These are phyloP conservation scores for Orchestes rusci DNA, from an alignment of 2,888 invertebrate species.

Conservation along the genomic window DNA sequence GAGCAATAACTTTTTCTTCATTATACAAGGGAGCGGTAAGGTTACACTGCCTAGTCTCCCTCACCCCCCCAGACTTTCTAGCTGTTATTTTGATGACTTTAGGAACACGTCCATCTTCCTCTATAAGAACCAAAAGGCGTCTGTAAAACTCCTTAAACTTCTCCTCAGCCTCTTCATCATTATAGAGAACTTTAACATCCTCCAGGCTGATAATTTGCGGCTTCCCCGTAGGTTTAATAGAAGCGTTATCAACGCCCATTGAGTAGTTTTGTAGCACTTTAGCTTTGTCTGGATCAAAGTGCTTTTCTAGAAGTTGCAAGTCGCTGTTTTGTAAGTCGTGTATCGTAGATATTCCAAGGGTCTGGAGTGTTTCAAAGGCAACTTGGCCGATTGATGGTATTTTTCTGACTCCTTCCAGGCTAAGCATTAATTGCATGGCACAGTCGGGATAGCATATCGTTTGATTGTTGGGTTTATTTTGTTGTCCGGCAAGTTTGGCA, in stretches of 20 bases:
- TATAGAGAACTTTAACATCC: constrained; percentile 66
- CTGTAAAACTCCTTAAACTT: constrained; percentile 62
- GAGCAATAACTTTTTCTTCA: constrained; percentile 58
- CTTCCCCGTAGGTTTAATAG: constrained; percentile 66
- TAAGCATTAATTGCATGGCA: constrained; percentile 58
- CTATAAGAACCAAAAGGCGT: constrained; percentile 62
- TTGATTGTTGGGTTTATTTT: constrained; percentile 77
- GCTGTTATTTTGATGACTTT: constrained; percentile 67
- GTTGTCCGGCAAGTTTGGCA: constrained; percentile 67
- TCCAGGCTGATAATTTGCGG: constrained; percentile 76
- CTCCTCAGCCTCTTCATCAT: constrained; percentile 66
- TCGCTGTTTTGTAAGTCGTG: constrained; percentile 59
- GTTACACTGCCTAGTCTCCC: constrained; percentile 70
- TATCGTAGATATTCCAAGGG: constrained; percentile 59
- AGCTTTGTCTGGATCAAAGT: constrained; percentile 62
- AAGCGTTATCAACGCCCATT: constrained; percentile 65
- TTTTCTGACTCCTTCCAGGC: constrained; percentile 53
- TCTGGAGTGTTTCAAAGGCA: constrained; percentile 57
- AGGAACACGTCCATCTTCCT: constrained; percentile 73
- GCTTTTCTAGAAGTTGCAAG: constrained; percentile 48
- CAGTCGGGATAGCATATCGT: constrained; percentile 68
- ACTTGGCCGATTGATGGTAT: constrained; percentile 74
- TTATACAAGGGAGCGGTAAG: constrained; percentile 59
- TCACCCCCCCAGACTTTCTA: constrained; percentile 62
- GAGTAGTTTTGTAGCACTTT: constrained; percentile 62